phyloP scores from a whole-genome alignment of 2,797 vertebrate genomes.

The Ibycter americanus region DNA sequence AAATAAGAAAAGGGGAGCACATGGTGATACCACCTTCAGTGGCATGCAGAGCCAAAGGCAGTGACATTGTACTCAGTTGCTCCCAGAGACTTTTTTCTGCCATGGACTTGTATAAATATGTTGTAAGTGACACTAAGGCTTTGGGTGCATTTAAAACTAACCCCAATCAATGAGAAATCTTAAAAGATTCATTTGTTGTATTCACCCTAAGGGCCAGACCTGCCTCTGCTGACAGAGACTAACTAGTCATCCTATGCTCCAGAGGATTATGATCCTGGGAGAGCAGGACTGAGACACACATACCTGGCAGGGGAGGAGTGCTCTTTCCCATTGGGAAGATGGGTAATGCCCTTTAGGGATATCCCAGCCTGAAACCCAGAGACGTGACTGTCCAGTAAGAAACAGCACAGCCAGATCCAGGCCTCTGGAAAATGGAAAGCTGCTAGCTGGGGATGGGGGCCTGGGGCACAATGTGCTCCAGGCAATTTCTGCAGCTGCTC shows the following conservation, averaged over 20 bases:
- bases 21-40: neutral
- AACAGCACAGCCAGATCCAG: neutral
- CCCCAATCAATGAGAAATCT: neutral
- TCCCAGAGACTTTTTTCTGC: neutral
- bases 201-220: neutral
- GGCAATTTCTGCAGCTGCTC: conserved; percentile 27
- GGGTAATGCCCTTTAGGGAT: neutral
- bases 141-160: neutral
- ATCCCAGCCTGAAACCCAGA: neutral
- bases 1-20: neutral
- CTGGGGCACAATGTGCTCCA: neutral
- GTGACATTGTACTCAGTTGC: neutral
- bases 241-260: neutral
- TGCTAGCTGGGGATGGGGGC: neutral
- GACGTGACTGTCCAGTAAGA: neutral
- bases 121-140: neutral
- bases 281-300: neutral
- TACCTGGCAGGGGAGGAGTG: neutral
- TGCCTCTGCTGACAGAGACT: neutral
- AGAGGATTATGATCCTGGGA: neutral
- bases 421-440: neutral
- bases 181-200: neutral
- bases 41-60: neutral
- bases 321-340: neutral
- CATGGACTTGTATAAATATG: neutral